Percentiles rank a stretch among this genome's conserved stretches.
Conservation (phyloP, 1,140 invertebrate species). For the Magallana ariakensis region DNA sequence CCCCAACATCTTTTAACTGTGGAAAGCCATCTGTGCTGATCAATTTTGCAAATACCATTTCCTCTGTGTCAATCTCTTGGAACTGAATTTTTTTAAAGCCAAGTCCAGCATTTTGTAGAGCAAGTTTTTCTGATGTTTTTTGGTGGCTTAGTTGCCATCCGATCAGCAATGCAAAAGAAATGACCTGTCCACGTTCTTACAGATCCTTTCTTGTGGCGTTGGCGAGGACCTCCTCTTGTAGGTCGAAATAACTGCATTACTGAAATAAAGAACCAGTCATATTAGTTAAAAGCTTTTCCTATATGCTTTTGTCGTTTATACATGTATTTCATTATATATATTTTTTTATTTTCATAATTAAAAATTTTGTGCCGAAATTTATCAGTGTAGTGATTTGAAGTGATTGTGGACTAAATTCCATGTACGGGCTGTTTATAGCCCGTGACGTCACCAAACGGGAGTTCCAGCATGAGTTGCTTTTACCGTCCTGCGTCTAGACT, state of each 20-base stretch:
- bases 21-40: neutral
- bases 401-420: too few relatives aligned
- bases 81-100: slow-evolving; percentile 1
- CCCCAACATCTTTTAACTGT: slow-evolving; percentile 36
- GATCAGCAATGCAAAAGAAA: slow-evolving; percentile 11
- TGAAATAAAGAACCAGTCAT: too few relatives aligned
- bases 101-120: neutral
- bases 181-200: slow-evolving; percentile 7
- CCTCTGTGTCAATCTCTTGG: neutral
- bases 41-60: neutral
- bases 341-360: too few relatives aligned
- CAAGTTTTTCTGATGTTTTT: neutral
- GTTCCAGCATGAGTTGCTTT: too few relatives aligned
- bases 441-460: too few relatives aligned
- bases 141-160: neutral
- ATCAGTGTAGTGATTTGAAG: too few relatives aligned
- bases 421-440: too few relatives aligned
- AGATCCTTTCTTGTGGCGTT: neutral
- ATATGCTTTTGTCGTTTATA: too few relatives aligned
- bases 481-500: too few relatives aligned
- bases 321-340: too few relatives aligned
- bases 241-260: slow-evolving; percentile 7
- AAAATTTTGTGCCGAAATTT: too few relatives aligned
- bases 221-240: neutral
- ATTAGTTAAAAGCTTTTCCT: too few relatives aligned